Conservation (phyloP, 2,113 vertebrate genomes). For the Dicentrarchus labrax region DNA sequence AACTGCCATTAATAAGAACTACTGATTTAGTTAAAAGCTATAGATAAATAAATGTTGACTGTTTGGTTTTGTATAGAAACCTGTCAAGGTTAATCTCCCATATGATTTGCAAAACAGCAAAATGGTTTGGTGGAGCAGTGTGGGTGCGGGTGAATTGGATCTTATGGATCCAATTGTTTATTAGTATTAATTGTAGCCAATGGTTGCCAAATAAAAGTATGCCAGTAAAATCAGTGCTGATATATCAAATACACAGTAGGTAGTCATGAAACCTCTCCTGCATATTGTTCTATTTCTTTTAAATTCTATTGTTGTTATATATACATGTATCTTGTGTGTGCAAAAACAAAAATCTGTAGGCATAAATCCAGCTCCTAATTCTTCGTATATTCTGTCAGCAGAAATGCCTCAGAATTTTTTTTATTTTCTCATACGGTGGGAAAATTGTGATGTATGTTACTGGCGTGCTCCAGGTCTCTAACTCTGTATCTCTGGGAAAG, state of each 20-base stretch:
- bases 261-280: no score
- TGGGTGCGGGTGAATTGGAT: not conserved
- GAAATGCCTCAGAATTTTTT: slow-evolving; percentile 10
- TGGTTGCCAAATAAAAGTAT: not conserved
- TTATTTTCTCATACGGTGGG: not conserved
- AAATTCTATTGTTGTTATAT: no score
- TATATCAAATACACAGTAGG: not conserved
- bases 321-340: no score
- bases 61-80: not conserved
- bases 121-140: not conserved
- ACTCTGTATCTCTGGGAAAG: slow-evolving; percentile 45
- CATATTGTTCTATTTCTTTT: no score
- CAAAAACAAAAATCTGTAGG: no score
- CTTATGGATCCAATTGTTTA: not conserved
- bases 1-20: not conserved
- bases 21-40: not conserved
- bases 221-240: not conserved
- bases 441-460: slow-evolving; percentile 46
- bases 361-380: not conserved
- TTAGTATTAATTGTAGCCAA: no score
- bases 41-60: not conserved
- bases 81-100: not conserved
- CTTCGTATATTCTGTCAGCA: not conserved
- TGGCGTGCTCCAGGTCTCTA: slow-evolving; percentile 16
- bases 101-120: not conserved